These are phyloP conservation scores for Callinectes sapidus DNA, from an alignment of 2,888 invertebrate species.

Conservation along the genomic window DNA sequence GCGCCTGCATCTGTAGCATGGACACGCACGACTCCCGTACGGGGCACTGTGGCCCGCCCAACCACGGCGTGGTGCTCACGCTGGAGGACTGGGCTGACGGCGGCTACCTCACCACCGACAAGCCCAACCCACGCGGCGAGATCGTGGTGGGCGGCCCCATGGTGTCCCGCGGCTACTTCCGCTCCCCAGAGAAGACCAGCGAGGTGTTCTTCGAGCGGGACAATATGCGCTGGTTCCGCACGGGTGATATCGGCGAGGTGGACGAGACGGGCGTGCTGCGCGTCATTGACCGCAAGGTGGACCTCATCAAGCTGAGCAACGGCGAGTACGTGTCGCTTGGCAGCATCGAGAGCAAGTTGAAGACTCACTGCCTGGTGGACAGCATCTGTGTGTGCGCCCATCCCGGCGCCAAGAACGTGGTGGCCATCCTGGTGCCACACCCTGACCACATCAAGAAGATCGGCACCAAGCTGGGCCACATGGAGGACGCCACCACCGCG, in stretches of 20 bases:
- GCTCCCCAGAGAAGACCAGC: constrained; percentile 71
- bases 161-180: constrained; percentile 71
- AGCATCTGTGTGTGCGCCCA: constrained; percentile 98
- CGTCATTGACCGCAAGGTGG: constrained; percentile 91
- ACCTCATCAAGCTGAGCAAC: constrained; percentile 96
- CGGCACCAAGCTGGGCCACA: constrained; percentile 50
- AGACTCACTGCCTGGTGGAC: constrained; percentile 94
- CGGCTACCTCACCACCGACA: constrained; percentile 88
- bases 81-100: constrained; percentile 97
- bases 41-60: constrained; percentile 92
- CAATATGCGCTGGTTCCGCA: constrained; percentile 72
- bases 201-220: constrained; percentile 70
- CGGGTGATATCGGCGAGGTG: constrained; percentile 73
- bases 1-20: constrained; percentile 85
- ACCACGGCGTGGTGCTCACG: constrained; percentile 88
- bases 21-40: constrained; percentile 81
- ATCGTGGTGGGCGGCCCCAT: constrained; percentile 72
- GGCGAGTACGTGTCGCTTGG: constrained; percentile 99
- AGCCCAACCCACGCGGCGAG: constrained; percentile 72
- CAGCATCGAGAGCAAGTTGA: constrained; percentile 95
- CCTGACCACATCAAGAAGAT: constrained; percentile 75
- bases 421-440: constrained; percentile 92
- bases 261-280: constrained; percentile 70
- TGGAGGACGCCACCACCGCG: constrained; percentile 17
- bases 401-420: constrained; percentile 87